Base-by-base conservation (phyloP, 1,140 invertebrate genomes). In the Hylaeus volcanicus region DNA sequence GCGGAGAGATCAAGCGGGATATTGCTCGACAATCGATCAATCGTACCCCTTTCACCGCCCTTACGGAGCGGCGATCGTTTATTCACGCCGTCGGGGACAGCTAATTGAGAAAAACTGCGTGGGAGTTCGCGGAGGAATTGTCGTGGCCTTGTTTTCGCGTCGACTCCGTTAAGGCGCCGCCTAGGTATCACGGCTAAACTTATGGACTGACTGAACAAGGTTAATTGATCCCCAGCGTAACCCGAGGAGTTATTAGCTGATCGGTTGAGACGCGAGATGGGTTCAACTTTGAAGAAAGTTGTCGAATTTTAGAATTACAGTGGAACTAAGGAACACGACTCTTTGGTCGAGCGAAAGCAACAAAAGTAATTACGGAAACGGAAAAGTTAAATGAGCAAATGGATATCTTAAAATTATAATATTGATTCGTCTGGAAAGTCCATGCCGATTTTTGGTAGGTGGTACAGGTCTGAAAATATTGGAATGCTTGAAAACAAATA, bases 31-130 rank as follows among this genome's bases (percentile, higher is more conserved):
- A 8, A 65, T 65, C 63, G 39, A 65, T 65, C 37, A 65, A 1
- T 41, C 39, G 11, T 65, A 15, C 37, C 43, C 39, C 63, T 65
- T 60, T 60, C 58, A 45, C 39, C 61, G 26, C 26, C 26, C 37
- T 65, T 43, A 65, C 41, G 43, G 41, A 5, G 63, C 12, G 14
- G 37, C 45, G 39, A 65, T 65, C 63, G 63, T 65, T 65, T 65
- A 45, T 65, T n/a, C 63, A 8, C 43, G 39, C 43, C 39, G 63
- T 45, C 63, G 9, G 63, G 41, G 63, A 41, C 37, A n/a, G 39
- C 14, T 65, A 65, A 65, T 65, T 65, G 63, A 41, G 43, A 65
- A 65, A 65, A 65, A 65, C 43, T 65, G 63, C 63, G 39, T 65
- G 63, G 61, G 39, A 64, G 26, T 1, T 0, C 3, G 11, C 14